Base-by-base conservation (phyloP, 2,797 vertebrate species). In the Gephyroberyx darwinii region DNA sequence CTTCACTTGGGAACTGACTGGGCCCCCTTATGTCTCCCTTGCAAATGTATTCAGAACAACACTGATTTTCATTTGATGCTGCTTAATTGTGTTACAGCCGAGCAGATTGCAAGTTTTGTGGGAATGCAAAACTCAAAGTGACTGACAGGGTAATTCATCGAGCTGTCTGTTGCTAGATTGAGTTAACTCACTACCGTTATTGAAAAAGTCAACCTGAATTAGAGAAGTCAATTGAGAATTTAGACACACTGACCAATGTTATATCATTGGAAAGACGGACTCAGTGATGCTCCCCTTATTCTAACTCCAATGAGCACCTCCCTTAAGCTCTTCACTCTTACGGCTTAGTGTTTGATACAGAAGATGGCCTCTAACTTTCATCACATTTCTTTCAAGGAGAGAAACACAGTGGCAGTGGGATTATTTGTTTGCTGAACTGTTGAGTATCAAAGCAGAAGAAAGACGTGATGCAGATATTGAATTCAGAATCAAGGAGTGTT, bases 131-230 rank as follows among this genome's bases (percentile, higher is more conserved):
- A 83, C 80, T 89, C 60, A 5, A 22, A 56, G 81, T 93, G 93
- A 95, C 75, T 93, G 93, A 93, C 92, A 90, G 90, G 74, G 79
- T 87, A 93, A 93, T 94, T 93, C 92, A 93, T 92, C 54, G 90
- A 85, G 87, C 91, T 90, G 91, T 91, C 92, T 89, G 84, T 88
- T 45, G 59, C 77, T 87, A 87, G 92, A 94, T 92, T 93, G 92
- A 93, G 90, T 93, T 92, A 93, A 92, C 90, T 89, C 84, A 79
- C 76, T 60, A 12, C 55, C 58, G 78, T 91, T 93, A 94, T 93
- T 92, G 92, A 93, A 93, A 90, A 91, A 93, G 92, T 91, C 93
- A 86, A 81, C 86, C 81, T 79, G 85, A 92, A 93, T 94, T 92
- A 93, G 78, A 88, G 69, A 69, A 90, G 87, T 90, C 77, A 87